Percentiles rank a stretch among this genome's conserved stretches.
phyloP scores from a whole-genome alignment of 2,888 invertebrate genomes.

The Dynastes tityus region DNA sequence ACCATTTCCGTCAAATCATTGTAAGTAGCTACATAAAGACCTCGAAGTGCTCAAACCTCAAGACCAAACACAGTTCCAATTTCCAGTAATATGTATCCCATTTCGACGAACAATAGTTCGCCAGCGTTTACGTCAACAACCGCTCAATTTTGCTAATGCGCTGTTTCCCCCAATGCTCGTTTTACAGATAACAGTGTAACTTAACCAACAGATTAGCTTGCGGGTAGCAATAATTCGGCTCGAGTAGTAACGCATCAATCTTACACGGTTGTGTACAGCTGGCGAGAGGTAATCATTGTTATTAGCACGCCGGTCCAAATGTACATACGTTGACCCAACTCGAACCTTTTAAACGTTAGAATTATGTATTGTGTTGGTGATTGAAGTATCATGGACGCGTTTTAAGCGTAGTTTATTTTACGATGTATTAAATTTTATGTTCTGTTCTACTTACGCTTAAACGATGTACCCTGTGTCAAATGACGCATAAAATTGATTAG shows the following conservation, averaged over 20 bases:
- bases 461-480: too few species aligned
- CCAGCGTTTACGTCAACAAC: slow-evolving; percentile 35
- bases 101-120: slow-evolving; percentile 27
- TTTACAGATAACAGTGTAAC: slow-evolving; percentile 51
- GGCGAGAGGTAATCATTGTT: slow-evolving; percentile 58
- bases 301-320: slow-evolving; percentile 54
- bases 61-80: background rate
- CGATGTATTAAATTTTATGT: too few species aligned
- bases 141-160: slow-evolving; percentile 40
- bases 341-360: background rate
- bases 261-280: slow-evolving; percentile 56
- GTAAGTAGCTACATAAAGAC: too few species aligned
- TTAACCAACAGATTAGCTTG: slow-evolving; percentile 55
- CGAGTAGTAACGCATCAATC: slow-evolving; percentile 59
- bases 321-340: slow-evolving; percentile 53
- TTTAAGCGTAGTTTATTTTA: too few species aligned
- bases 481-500: too few species aligned
- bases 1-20: too few species aligned
- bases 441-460: too few species aligned
- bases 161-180: slow-evolving; percentile 48
- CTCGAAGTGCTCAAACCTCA: too few species aligned
- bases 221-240: slow-evolving; percentile 59
- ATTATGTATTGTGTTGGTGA: too few species aligned
- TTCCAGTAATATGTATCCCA: slow-evolving; percentile 38
- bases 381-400: too few species aligned